Evolutionary conservation across 2,113 vertebrate species (phyloP).

Genomic region (Microcebus tavaratra): DNA sequence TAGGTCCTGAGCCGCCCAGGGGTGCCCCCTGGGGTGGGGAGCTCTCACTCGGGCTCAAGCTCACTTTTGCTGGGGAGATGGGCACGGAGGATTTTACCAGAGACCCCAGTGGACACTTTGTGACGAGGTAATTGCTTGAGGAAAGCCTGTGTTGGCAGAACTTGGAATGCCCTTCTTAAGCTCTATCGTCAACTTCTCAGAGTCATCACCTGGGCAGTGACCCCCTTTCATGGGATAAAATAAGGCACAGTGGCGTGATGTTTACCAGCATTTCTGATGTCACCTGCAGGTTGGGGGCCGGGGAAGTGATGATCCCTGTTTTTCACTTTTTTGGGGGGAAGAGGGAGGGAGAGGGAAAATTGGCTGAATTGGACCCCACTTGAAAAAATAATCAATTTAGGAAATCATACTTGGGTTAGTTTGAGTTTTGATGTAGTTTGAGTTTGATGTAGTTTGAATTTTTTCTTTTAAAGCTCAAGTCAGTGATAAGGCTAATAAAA

Average conservation of each 20-base stretch:
- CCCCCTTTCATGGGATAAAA: too few species aligned
- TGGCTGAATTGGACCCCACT: not conserved
- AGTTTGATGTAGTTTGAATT: not conserved
- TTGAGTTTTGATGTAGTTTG: not conserved
- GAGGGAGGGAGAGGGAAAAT: not conserved
- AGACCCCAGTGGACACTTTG: too few species aligned
- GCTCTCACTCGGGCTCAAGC: too few species aligned
- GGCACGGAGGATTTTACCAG: too few species aligned
- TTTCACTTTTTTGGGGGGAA: not conserved
- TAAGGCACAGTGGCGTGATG: not conserved
- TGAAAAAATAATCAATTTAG: not conserved
- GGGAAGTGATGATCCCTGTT: not conserved
- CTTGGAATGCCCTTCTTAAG: not conserved
- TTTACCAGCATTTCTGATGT: too few species aligned
- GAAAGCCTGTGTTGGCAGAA: too few species aligned
- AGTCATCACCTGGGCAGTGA: not conserved
- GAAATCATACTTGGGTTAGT: not conserved
- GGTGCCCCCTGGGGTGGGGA: too few species aligned
- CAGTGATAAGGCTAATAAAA: slow-evolving; percentile 1
- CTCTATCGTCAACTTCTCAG: not conserved
- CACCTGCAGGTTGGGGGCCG: not conserved
- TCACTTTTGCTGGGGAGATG: not conserved
- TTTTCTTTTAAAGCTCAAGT: not conserved
- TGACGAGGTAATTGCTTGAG: too few species aligned
- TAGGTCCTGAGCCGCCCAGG: not conserved